phyloP scores from a whole-genome alignment of 2,113 vertebrate species.

The Amphilophus citrinellus region DNA sequence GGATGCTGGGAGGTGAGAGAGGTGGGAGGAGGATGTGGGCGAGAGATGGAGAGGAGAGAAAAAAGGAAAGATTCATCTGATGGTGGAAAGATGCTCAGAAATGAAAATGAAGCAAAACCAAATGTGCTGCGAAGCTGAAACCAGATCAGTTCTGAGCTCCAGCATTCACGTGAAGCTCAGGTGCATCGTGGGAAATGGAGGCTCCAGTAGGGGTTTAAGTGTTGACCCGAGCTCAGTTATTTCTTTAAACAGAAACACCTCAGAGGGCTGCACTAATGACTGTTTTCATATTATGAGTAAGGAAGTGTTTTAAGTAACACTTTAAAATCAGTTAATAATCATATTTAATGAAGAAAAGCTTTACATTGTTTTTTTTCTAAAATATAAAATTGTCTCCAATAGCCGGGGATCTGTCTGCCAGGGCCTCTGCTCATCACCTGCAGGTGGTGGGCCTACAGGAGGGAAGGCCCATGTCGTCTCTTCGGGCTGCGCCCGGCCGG shows the following conservation, averaged over 20 bases:
- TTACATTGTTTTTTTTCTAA: rapidly evolving
- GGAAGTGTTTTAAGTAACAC: too few species aligned
- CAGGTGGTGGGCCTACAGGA: too few species aligned
- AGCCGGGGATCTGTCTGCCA: too few species aligned
- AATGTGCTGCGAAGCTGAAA: not conserved
- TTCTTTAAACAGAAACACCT: too few species aligned
- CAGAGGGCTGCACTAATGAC: too few species aligned
- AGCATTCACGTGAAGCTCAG: not conserved
- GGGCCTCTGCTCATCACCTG: too few species aligned
- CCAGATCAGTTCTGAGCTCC: not conserved
- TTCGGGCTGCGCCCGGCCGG: too few species aligned
- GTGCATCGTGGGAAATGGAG: conserved; percentile 29
- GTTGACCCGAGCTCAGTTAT: too few species aligned
- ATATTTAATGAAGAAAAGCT: not conserved
- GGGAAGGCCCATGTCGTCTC: too few species aligned
- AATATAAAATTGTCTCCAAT: too few species aligned
- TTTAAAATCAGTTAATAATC: not conserved
- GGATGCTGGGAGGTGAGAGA: conserved; percentile 27
- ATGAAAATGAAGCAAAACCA: not conserved
- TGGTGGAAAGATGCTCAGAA: not conserved
- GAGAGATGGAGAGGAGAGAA: conserved; percentile 4
- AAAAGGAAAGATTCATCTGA: not conserved
- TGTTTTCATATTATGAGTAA: too few species aligned
- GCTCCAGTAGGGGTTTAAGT: not conserved
- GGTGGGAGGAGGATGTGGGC: conserved; percentile 45